Evolutionary conservation across 2,888 invertebrate genomes (phyloP).

Genomic region (Thera obeliscata): DNA sequence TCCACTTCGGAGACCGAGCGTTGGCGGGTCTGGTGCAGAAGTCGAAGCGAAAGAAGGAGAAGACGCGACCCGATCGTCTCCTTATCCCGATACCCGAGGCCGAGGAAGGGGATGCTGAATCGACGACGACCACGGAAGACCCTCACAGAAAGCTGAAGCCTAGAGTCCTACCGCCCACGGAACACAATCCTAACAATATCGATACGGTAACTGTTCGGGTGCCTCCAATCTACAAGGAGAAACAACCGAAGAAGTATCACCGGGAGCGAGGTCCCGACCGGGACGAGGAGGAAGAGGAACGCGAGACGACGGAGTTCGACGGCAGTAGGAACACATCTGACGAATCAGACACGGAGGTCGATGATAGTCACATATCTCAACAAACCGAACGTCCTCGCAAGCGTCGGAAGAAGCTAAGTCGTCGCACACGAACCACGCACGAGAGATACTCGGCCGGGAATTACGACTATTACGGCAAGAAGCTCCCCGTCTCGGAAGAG

Average conservation of each 20-base stretch:
- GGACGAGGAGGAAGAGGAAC: conserved; percentile 50
- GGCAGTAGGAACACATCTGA: conserved; percentile 31
- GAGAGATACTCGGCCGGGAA: conserved; percentile 61
- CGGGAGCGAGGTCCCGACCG: conserved; percentile 59
- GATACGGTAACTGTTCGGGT: conserved; percentile 81
- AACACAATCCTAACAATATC: conserved; percentile 78
- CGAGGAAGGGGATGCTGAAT: conserved; percentile 63
- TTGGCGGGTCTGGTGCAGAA: conserved; percentile 53
- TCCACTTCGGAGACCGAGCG: conserved; percentile 75
- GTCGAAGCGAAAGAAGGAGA: conserved; percentile 59
- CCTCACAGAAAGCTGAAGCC: conserved; percentile 70
- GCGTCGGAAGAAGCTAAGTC: conserved; percentile 64
- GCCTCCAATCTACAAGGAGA: conserved; percentile 77
- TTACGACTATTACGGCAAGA: conserved; percentile 73
- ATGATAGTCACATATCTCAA: conserved; percentile 56
- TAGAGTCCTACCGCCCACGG: conserved; percentile 77
- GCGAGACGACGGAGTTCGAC: conserved; percentile 33
- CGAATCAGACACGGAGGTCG: conserved; percentile 57
- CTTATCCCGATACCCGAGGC: conserved; percentile 55
- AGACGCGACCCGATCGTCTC: conserved; percentile 53
- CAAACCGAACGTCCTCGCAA: conserved; percentile 64
- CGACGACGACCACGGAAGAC: conserved; percentile 76
- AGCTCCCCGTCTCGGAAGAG: conserved; percentile 67
- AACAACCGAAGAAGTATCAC: conserved; percentile 74
- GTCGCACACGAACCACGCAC: conserved; percentile 58